A percentile compares a stretch with the other conserved stretches of the same genome.
Evolutionary conservation across 2,888 invertebrate genomes (phyloP).

Genomic region (Amphipyra tragopoginis): DNA sequence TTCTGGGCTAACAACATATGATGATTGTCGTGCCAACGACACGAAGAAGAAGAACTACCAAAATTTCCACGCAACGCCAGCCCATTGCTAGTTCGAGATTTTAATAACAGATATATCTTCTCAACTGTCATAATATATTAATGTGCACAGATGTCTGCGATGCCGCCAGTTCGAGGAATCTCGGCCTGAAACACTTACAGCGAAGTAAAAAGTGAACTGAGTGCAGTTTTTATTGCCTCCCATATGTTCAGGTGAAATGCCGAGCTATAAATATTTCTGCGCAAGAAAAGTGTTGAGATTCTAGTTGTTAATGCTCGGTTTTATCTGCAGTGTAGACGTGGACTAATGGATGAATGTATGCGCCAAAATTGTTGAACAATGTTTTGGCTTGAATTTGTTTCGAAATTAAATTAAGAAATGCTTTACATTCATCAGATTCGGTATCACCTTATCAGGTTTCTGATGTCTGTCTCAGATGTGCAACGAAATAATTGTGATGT

Average conservation of each 20-base stretch:
- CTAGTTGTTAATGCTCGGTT: slow-evolving; percentile 10
- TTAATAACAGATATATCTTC: slow-evolving; percentile 33
- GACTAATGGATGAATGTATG: slow-evolving; percentile 1
- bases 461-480: too few species aligned
- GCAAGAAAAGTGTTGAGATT: slow-evolving; percentile 36
- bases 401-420: neutral
- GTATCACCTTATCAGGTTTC: too few species aligned
- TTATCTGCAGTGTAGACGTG: slow-evolving; percentile 17
- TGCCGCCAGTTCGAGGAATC: slow-evolving; percentile 47
- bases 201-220: slow-evolving; percentile 32
- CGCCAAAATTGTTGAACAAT: slow-evolving; percentile 3
- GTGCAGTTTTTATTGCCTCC: slow-evolving; percentile 39
- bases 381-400: slow-evolving; percentile 5
- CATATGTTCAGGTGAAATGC: slow-evolving; percentile 46
- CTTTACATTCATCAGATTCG: too few species aligned
- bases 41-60: too few species aligned
- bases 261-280: slow-evolving; percentile 29
- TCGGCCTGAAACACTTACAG: slow-evolving; percentile 18
- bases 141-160: slow-evolving; percentile 58
- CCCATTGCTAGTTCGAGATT: slow-evolving; percentile 21
- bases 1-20: too few species aligned
- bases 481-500: too few species aligned
- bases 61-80: slow-evolving; percentile 7
- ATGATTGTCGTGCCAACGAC: too few species aligned
- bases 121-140: slow-evolving; percentile 53